These are phyloP conservation scores for Congeria kusceri DNA, from an alignment of 2,888 invertebrate species.

Conservation along the genomic window DNA sequence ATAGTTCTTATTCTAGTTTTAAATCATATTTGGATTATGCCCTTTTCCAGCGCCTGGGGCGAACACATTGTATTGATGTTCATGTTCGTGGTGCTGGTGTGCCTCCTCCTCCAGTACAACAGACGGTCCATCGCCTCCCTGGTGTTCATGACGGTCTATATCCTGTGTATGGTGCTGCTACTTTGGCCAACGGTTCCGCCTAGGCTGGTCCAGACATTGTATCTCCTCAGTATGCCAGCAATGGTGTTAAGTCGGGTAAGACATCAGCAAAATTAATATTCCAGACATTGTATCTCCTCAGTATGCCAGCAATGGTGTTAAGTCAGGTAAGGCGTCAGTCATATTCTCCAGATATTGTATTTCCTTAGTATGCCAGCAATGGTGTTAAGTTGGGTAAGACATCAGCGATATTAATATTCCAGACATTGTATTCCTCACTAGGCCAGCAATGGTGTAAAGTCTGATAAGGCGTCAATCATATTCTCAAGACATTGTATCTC, in stretches of 20 bases:
- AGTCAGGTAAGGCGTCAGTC: too few relatives aligned
- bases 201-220: conserved; percentile 52
- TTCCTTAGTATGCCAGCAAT: too few relatives aligned
- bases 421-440: too few relatives aligned
- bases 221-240: conserved; percentile 67
- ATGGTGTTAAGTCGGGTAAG: conserved; percentile 66
- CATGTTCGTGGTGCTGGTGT: conserved; percentile 64
- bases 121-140: conserved; percentile 60
- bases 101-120: conserved; percentile 65
- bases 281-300: too few relatives aligned
- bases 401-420: neutral
- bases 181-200: conserved; percentile 61
- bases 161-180: conserved; percentile 60
- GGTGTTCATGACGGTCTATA: conserved; percentile 62
- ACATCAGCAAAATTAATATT: neutral
- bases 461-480: too few relatives aligned
- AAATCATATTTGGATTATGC: conserved; percentile 54
- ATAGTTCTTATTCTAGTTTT: too few relatives aligned
- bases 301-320: too few relatives aligned
- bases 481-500: too few relatives aligned
- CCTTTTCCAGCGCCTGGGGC: conserved; percentile 69
- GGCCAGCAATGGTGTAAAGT: too few relatives aligned
- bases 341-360: too few relatives aligned
- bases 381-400: too few relatives aligned
- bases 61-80: conserved; percentile 70